Base-by-base conservation (phyloP, 2,113 vertebrate genomes). In the Planiliza haematocheilus region DNA sequence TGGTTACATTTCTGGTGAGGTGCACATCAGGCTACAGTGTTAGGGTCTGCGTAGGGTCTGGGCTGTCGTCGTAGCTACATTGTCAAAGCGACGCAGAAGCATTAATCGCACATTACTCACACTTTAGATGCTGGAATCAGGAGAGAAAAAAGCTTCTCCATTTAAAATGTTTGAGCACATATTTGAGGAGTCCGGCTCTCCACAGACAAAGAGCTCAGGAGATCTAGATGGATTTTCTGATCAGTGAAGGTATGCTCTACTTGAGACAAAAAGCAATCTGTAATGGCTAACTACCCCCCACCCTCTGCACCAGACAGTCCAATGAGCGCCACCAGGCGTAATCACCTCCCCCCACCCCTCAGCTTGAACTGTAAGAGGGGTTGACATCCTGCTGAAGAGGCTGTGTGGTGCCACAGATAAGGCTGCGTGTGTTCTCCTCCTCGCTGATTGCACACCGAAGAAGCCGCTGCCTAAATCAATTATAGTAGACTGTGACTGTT, bases 371-470 rank as follows among this genome's bases (percentile, higher is more conserved):
- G 10, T 69, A 69, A 82, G 43, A 79, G 16, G 16, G 50, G 55
- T 39, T 81, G 77, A 81, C 85, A 83, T 85, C 37, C 65, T 63
- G 53, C 77, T 83, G 74, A 76, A 81, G 70, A 79, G 74, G 75
- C 78, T 67, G 52, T 65, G 37, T 74, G 69, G 50, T 56, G 14
- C 69, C 42, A 37, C 43, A 65, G 78, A 79, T 89, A 86, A 85
- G 66, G 56, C 60, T 82, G 58, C 34, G 49, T 82, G 39, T 79
- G 79, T 82, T 68, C 66, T 53, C 64, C 17, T 58, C 7, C 43
- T 21, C 51, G 57, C 11, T 77, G 71, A 78, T 36, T 68, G 61
- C 24, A 39, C 70, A 43, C 64, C 61, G 71, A 72, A 67, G 74
- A 70, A 43, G 37, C 43, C 17, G 42, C 55, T 17, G 37, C 60